Evolutionary conservation across 1,140 invertebrate species (phyloP).

Genomic region (Papilio xuthus): DNA sequence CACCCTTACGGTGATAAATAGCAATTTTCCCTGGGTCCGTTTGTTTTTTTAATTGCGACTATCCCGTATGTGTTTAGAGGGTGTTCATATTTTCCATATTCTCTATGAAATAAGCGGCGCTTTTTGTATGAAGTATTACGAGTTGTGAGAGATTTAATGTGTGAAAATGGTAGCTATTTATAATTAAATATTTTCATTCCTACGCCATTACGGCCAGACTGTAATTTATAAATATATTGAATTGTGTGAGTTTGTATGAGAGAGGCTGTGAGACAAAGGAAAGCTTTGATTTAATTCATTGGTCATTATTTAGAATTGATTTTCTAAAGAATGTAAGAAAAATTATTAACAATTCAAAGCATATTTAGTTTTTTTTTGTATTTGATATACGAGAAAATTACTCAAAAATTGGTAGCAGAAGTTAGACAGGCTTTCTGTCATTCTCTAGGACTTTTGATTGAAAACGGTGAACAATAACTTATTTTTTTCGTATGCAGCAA

Average conservation of each 20-base stretch:
- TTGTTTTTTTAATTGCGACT: background rate
- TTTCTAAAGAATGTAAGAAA: background rate
- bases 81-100: background rate
- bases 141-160: slow-evolving; percentile 42
- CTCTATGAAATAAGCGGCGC: slow-evolving; percentile 1
- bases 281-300: slow-evolving; percentile 42
- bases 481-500: slow-evolving; percentile 44
- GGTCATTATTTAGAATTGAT: slow-evolving; percentile 39
- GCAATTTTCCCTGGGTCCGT: background rate
- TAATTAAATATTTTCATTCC: slow-evolving; percentile 68
- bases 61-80: background rate
- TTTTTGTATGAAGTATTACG: slow-evolving; percentile 23
- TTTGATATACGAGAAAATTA: background rate
- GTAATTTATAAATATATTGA: slow-evolving; percentile 49
- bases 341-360: background rate
- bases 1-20: too few relatives aligned
- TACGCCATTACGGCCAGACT: slow-evolving; percentile 65
- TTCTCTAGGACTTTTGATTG: background rate
- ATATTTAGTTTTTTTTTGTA: background rate
- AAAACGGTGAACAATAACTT: background rate
- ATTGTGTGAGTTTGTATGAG: slow-evolving; percentile 71
- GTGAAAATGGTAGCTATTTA: slow-evolving; percentile 66
- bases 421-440: background rate
- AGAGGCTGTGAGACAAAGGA: slow-evolving; percentile 75
- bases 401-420: too few relatives aligned